These are phyloP conservation scores for Chrysochloris asiatica DNA, from an alignment of 2,113 vertebrate species.

Conservation along the genomic window DNA sequence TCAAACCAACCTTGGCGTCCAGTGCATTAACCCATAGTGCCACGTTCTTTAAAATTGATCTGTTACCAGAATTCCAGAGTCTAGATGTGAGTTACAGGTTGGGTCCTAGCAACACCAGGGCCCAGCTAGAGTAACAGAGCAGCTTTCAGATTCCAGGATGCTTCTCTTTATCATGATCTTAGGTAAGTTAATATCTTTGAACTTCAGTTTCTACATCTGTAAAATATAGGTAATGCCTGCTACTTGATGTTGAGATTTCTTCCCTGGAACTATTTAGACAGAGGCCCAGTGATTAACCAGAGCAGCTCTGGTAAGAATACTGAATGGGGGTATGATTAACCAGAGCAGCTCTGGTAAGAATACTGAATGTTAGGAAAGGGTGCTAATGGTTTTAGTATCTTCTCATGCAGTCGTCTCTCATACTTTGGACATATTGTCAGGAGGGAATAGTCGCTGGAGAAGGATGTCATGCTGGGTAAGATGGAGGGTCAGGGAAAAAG, in stretches of 20 bases:
- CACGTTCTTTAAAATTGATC: background rate
- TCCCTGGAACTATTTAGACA: background rate
- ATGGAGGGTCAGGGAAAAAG: too few species aligned
- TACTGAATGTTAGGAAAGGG: background rate
- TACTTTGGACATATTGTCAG: too few species aligned
- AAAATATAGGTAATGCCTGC: background rate
- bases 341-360: background rate
- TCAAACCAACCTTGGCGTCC: too few species aligned
- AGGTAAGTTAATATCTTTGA: conserved; percentile 6
- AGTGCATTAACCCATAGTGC: too few species aligned
- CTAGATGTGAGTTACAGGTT: background rate
- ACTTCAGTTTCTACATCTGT: background rate
- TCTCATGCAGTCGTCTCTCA: background rate
- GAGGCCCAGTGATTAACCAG: background rate
- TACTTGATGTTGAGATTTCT: background rate
- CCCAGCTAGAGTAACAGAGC: background rate
- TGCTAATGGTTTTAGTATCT: background rate
- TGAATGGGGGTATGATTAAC: background rate
- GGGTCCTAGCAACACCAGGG: fast-evolving
- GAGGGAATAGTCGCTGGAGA: too few species aligned
- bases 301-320: background rate
- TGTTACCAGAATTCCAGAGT: too few species aligned
- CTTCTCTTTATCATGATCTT: background rate
- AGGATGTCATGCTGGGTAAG: too few species aligned
- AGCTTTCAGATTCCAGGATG: background rate